phyloP scores from a whole-genome alignment of 2,797 vertebrate species.

The Capromys pilorides region DNA sequence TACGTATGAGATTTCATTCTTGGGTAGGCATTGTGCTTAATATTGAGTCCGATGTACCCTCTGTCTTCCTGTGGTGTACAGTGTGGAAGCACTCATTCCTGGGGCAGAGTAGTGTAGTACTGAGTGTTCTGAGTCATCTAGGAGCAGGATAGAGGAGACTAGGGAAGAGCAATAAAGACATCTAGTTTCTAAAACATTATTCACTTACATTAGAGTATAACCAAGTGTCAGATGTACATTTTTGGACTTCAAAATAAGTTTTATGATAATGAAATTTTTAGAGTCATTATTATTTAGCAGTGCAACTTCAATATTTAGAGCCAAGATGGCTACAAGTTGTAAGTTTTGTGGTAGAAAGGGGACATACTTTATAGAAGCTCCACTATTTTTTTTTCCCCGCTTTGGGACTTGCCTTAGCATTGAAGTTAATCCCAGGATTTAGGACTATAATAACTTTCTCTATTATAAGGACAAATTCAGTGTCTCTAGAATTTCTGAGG shows the following conservation, averaged over 20 bases:
- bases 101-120: neutral
- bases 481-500: neutral
- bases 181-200: neutral
- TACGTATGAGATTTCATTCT: neutral
- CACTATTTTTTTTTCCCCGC: neutral
- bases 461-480: neutral
- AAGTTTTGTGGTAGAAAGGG: constrained; percentile 5
- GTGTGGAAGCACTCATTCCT: neutral
- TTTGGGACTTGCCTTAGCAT: neutral
- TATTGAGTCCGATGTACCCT: neutral
- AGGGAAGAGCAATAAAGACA: neutral
- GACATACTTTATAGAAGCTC: neutral
- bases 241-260: neutral
- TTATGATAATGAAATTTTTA: neutral
- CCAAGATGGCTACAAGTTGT: neutral
- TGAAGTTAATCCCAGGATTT: neutral
- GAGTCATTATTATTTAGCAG: neutral
- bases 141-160: neutral
- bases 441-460: neutral
- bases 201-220: neutral
- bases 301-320: neutral
- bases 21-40: neutral
- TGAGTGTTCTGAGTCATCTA: neutral
- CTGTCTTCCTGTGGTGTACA: neutral
- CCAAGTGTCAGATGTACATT: neutral